A percentile compares a stretch with the other conserved stretches of the same genome.
Evolutionary conservation across 2,113 vertebrate genomes (phyloP).

Genomic region (Scophthalmus maximus): DNA sequence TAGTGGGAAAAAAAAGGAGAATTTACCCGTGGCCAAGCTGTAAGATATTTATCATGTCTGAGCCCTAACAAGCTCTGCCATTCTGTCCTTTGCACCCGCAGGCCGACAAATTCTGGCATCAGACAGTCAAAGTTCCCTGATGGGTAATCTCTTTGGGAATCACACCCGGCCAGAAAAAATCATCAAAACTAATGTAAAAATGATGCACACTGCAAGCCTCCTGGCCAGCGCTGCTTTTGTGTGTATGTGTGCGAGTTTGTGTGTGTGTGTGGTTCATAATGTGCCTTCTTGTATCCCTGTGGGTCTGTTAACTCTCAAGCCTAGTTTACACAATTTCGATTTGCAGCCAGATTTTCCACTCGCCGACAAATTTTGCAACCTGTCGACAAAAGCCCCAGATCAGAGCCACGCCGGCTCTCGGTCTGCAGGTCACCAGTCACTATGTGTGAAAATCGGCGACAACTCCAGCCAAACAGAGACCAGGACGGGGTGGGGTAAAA

Average conservation of each 20-base stretch:
- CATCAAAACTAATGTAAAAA: slow-evolving; percentile 58
- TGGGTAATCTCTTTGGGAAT: slow-evolving; percentile 50
- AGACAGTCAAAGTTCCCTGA: slow-evolving; percentile 33
- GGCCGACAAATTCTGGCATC: slow-evolving; percentile 31
- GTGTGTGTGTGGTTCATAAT: too few species aligned
- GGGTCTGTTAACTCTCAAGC: too few species aligned
- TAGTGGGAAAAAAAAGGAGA: background rate
- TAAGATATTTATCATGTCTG: slow-evolving; percentile 32
- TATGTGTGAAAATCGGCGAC: too few species aligned
- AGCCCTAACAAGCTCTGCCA: slow-evolving; percentile 15
- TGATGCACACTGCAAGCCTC: slow-evolving; percentile 14
- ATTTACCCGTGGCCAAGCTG: background rate
- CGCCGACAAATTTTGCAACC: too few species aligned
- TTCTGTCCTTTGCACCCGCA: slow-evolving; percentile 34
- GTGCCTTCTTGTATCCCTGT: too few species aligned
- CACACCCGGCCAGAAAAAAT: slow-evolving; percentile 29
- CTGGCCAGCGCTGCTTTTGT: background rate
- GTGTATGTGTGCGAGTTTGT: background rate
- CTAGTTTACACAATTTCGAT: too few species aligned
- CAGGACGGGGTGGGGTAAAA: too few species aligned
- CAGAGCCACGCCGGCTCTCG: too few species aligned
- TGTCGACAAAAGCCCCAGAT: too few species aligned
- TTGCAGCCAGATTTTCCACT: too few species aligned
- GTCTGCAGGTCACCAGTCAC: too few species aligned
- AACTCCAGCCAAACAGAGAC: too few species aligned